Base-by-base conservation (phyloP, 2,888 invertebrate genomes). In the Hofmannophila pseudospretella region DNA sequence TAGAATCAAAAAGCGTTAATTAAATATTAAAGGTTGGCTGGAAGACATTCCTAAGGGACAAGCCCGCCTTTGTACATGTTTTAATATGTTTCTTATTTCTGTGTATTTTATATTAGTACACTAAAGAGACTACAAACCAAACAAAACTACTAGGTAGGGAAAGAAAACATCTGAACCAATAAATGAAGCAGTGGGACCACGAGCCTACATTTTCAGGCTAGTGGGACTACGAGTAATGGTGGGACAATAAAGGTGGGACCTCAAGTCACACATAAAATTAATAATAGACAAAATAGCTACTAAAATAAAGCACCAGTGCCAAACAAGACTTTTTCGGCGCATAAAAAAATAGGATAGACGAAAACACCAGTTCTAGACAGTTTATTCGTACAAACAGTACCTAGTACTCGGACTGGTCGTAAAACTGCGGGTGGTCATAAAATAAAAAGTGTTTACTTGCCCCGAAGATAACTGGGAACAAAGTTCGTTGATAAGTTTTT, bases 401-500 rank as follows among this genome's bases (percentile, higher is more conserved):
- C 50, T 46, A 49, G 41, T 45, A 47, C 43, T 44, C 41, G 47
- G 38, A 33, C 41, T 42, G 58, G 66, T 57, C 67, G 67, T 76
- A 80, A 77, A 79, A 70, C 65, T 58, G 59, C 63, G 67, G 71
- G 69, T 55, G 75, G 70, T 67, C 76, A 72, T 80, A 81, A 82
- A 81, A 79, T 76, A 82, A 84, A 82, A 81, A 82, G 74, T 82
- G 80, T 85, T 82, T 84, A 75, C 81, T 79, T 67, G 68, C 68
- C 65, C 68, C 63, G 57, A 58, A 81, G 84, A 85, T 84, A 84
- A 75, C 74, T 37, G 67, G 64, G 69, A 67, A 74, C 75, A 74
- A 82, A 84, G 75, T 84, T 85, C 58, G 56, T 64, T 78, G 82
- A 84, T 84, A 85, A 82, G 73, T 81, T 84, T 85, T 86, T 84